Conservation (phyloP, 1,140 invertebrate genomes). For the Trachymyrmex septentrionalis region DNA sequence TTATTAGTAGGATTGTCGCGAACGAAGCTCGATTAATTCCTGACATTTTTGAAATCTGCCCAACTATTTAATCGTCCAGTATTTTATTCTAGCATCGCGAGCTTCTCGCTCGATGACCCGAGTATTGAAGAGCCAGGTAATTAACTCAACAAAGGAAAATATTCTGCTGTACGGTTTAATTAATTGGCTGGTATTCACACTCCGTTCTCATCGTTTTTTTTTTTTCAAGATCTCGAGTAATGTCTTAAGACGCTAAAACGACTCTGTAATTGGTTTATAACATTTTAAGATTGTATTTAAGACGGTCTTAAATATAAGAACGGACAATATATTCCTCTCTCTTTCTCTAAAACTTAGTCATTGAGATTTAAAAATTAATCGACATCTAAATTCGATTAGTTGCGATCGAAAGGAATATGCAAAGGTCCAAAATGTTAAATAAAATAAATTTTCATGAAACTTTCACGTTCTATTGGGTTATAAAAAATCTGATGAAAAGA, state of each 20-base stretch:
- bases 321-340: no score
- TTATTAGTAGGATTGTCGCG: background rate
- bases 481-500: no score
- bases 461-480: no score
- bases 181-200: background rate
- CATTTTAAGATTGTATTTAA: no score
- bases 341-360: background rate
- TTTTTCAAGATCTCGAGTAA: no score
- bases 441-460: no score
- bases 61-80: background rate
- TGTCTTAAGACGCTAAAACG: no score
- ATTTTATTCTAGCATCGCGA: background rate
- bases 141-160: background rate
- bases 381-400: background rate
- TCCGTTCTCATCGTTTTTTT: no score
- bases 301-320: no score
- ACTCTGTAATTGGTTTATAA: no score
- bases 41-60: background rate
- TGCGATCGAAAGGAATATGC: background rate
- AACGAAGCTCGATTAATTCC: background rate
- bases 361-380: background rate
- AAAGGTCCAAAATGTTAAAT: no score
- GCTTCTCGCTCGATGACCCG: background rate
- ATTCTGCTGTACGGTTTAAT: background rate
- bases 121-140: background rate